Conservation (phyloP, 2,888 invertebrate genomes). For the Monochamus alternatus region DNA sequence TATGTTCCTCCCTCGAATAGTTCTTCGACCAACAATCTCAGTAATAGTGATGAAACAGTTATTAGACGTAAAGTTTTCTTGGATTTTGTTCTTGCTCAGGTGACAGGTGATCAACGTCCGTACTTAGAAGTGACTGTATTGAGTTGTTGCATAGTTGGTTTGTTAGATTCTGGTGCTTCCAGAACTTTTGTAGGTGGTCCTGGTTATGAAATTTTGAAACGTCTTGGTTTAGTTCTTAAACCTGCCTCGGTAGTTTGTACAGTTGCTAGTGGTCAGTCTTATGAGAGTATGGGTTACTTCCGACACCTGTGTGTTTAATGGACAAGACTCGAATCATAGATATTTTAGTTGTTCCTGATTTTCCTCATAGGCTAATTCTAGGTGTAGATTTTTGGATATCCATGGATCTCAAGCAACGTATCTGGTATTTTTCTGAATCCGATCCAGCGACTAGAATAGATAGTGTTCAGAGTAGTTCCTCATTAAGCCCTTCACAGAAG, state of each 20-base stretch:
- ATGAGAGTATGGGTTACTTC: not conserved
- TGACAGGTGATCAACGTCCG: slow-evolving; percentile 16
- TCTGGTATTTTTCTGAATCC: no score
- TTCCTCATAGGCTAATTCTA: no score
- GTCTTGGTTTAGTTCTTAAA: not conserved
- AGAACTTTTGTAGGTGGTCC: slow-evolving; percentile 1
- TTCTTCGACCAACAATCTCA: no score
- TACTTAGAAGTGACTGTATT: slow-evolving; percentile 1
- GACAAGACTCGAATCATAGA: no score
- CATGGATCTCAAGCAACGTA: no score
- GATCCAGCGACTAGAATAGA: no score
- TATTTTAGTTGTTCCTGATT: no score
- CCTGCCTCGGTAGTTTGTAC: not conserved
- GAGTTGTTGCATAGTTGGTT: not conserved
- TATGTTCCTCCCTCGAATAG: not conserved
- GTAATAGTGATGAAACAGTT: no score
- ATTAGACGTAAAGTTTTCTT: not conserved
- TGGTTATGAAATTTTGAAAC: slow-evolving; percentile 16
- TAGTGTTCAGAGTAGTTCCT: no score
- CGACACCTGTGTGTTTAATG: no score
- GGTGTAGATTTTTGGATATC: no score
- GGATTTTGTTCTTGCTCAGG: slow-evolving; percentile 2
- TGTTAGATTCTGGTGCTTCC: slow-evolving; percentile 10
- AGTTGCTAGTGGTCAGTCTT: not conserved
- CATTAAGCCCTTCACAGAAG: no score